These are phyloP conservation scores for Ochropacha duplaris DNA, from an alignment of 2,888 invertebrate species.

Conservation along the genomic window DNA sequence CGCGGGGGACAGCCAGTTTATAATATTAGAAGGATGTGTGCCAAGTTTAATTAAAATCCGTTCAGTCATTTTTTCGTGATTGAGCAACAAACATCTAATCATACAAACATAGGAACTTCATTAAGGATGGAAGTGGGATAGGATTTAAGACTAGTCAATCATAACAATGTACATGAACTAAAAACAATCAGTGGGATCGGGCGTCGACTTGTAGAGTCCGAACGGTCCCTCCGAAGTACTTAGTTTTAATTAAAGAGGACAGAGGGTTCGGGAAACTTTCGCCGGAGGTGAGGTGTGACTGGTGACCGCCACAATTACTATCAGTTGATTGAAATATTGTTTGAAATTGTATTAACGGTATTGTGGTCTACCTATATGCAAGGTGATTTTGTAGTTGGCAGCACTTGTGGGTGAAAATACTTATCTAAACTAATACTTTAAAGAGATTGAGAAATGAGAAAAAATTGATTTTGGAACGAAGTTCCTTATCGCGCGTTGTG, in stretches of 20 bases:
- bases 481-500: too few species aligned
- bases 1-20: too few species aligned
- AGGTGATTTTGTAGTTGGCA: too few species aligned
- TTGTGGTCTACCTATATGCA: neutral
- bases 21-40: too few species aligned
- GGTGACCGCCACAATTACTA: neutral
- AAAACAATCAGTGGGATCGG: neutral
- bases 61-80: too few species aligned
- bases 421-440: too few species aligned
- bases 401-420: too few species aligned
- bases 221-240: conserved; percentile 6
- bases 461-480: neutral
- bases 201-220: neutral
- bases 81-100: too few species aligned
- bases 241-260: conserved; percentile 24
- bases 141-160: too few species aligned
- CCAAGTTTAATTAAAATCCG: too few species aligned
- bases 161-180: neutral
- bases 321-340: neutral
- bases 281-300: conserved; percentile 10
- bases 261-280: conserved; percentile 11
- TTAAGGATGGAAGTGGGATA: too few species aligned
- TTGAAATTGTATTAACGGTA: neutral
- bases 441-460: neutral
- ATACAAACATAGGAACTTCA: too few species aligned